Evolutionary conservation across 2,888 invertebrate species (phyloP), one percentile per base, ranked within the genome.

Genomic region (Hyles lineata): DNA sequence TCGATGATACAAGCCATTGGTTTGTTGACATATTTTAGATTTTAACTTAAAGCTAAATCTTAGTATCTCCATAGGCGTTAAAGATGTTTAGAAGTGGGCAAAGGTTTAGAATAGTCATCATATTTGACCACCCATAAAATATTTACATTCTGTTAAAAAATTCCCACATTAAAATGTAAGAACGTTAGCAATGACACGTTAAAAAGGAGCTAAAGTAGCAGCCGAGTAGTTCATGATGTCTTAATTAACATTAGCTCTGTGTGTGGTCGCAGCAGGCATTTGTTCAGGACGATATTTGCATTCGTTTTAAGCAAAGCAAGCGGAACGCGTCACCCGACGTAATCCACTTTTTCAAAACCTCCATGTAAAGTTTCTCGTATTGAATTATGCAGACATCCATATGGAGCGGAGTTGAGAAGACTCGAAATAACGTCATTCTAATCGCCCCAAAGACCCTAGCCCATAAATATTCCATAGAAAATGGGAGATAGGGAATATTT

Each of bases 401-500:
- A 90, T 84, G 87, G 82, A 85, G 80, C 79, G 83, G 81, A 85
- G 87, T 86, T 89, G 88, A 90, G 86, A 87, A 84, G 83, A 85
- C 86, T 87, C 85, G 85, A 87, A 89, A 88, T 89, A 90, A 93
- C 87, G 88, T 87, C 88, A 88, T 91, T 90, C 90, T 92, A 91
- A 92, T 92, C 91, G 91, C 81, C 82, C 80, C 81, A 82, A 84
- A 84, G 86, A 85, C 88, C 87, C 86, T 85, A 78, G 79, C 82
- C 83, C 85, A 91, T 94, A 91, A 94, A 94, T 94, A 92, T 93
- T 93, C 84, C 82, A 92, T 89, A 79, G 83, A 81, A 86, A 85
- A 84, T 72, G 67, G 67, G 67, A 50, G 43, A 67, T 67, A 85
- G 87, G 85, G 90, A 90, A 92, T 91, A 89, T 91, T 90, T 89